Base-by-base conservation (phyloP, 2,797 vertebrate species). In the Garrulus glandarius region DNA sequence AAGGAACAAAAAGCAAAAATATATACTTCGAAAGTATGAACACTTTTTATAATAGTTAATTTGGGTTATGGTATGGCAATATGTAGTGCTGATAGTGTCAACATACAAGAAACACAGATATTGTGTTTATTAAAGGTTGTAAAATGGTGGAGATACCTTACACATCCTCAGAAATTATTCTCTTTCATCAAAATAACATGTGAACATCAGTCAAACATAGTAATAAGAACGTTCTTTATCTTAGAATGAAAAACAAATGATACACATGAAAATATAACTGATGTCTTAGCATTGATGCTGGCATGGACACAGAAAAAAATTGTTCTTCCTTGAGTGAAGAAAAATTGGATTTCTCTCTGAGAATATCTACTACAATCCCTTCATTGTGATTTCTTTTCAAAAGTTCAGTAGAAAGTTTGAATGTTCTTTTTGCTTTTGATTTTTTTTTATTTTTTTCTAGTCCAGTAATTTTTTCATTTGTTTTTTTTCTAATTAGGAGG, bases 401-500 rank as follows among this genome's bases (percentile, higher is more conserved):
- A 92, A 92, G 47, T 75, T 81, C 20, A 56, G 34, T 27, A 39
- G 37, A 81, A 96, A 81, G 71, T 77, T 64, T 55, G 32, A 67
- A 9, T 61, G n/a, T 30, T 36, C 5, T 72, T 88, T 81, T 34
- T 79, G 12, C 10, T 76, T 94, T 83, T 77, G 17, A 34, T 17
- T 87, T 2, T 57, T 83, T 50, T 83, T 50, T 46, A 9, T 47
- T 61, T 89, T 93, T 92, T 88, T 88, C 46, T 59, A 92, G 71
- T 75, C 23, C 39, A 69, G 39, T 65, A 84, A 69, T 76, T 80
- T 87, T 91, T 84, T 65, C 12, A 53, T 93, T 88, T 94, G 34
- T 74, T 95, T 91, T 88, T 47, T 37, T 91, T 79, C 61, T 92
- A 92, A 88, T 95, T 95, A 82, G 23, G 65, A 75, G 49, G 41